Percentiles rank a stretch among this genome's conserved stretches.
These are phyloP conservation scores for Meteorus colon DNA, from an alignment of 2,888 invertebrate genomes.

Conservation along the genomic window DNA sequence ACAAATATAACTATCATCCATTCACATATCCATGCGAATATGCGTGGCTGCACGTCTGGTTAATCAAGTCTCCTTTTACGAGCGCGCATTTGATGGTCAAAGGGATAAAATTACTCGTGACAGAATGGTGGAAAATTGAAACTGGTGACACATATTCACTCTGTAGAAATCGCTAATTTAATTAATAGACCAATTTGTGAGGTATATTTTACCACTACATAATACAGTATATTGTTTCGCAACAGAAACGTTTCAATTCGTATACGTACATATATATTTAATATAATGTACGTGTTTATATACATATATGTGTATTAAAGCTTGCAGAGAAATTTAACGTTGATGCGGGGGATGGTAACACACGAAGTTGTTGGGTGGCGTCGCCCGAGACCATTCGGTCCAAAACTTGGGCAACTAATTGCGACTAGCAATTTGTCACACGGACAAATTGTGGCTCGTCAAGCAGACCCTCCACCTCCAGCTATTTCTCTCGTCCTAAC, in stretches of 20 bases:
- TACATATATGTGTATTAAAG: conserved; percentile 9
- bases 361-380: conserved; percentile 29
- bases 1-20: background rate
- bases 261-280: no score
- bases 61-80: conserved; percentile 26
- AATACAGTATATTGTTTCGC: no score
- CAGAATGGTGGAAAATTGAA: conserved; percentile 21
- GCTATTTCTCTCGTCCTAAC: conserved; percentile 1
- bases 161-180: background rate
- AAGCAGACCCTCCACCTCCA: conserved; percentile 53
- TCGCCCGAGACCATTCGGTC: conserved; percentile 59
- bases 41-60: conserved; percentile 1
- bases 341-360: conserved; percentile 3
- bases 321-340: conserved; percentile 20
- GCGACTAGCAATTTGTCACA: conserved; percentile 70
- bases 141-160: background rate
- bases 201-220: background rate
- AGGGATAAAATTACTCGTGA: conserved; percentile 13
- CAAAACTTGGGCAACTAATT: conserved; percentile 68
- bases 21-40: background rate
- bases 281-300: no score
- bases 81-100: background rate
- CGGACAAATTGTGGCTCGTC: conserved; percentile 68
- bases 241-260: no score
- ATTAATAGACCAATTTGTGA: conserved; percentile 3